Evolutionary conservation across 2,113 vertebrate genomes (phyloP).

Genomic region (Raja brachyura): DNA sequence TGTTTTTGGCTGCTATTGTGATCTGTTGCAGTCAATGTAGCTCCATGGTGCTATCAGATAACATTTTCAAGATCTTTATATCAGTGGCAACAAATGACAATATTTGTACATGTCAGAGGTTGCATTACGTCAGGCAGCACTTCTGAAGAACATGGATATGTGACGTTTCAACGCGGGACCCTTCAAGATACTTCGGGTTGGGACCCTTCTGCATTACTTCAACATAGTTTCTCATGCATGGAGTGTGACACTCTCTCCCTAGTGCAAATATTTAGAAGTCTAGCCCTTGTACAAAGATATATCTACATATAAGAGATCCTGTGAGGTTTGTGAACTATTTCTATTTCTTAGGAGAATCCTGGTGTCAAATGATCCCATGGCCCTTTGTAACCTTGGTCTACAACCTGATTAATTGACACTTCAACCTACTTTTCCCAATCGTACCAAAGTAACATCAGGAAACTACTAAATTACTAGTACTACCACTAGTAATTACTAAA

Average conservation of each 20-base stretch:
- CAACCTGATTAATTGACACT: background rate
- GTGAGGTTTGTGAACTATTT: background rate
- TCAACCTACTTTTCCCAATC: no score
- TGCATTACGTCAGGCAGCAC: no score
- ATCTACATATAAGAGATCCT: background rate
- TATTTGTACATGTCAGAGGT: background rate
- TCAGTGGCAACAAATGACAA: background rate
- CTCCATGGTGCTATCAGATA: background rate
- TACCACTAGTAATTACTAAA: no score
- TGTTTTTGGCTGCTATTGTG: background rate
- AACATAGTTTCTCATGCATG: no score
- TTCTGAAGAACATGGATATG: no score
- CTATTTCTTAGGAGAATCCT: background rate
- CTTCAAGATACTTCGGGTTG: no score
- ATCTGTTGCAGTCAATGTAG: background rate
- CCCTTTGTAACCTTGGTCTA: background rate
- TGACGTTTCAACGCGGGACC: no score
- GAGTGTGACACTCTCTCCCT: background rate
- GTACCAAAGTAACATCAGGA: no score
- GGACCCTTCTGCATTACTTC: no score
- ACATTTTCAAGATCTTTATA: background rate
- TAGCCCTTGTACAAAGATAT: background rate
- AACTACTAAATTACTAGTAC: no score
- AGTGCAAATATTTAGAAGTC: background rate
- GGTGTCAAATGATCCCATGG: background rate